A percentile compares a stretch with the other conserved stretches of the same genome.
phyloP scores from a whole-genome alignment of 1,140 invertebrate genomes.

The Cydia splendana region DNA sequence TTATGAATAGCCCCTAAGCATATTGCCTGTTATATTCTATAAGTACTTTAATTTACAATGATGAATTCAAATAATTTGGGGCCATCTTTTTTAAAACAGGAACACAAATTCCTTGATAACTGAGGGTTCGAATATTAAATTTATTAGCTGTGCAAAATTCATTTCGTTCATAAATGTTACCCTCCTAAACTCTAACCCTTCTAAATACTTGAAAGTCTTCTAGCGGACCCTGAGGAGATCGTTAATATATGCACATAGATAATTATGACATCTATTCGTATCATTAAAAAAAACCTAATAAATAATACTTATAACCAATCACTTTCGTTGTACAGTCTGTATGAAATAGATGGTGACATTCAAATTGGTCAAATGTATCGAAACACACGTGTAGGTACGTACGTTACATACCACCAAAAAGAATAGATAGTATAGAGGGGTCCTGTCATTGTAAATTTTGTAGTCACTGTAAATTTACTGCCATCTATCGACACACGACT shows the following conservation, averaged over 20 bases:
- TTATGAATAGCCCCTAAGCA: too few species aligned
- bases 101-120: not conserved
- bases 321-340: too few species aligned
- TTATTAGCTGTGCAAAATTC: slow-evolving; percentile 14
- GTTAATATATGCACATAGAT: slow-evolving; percentile 2
- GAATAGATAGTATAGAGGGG: too few species aligned
- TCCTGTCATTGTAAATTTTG: too few species aligned
- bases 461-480: too few species aligned
- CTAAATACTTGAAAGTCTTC: slow-evolving; percentile 36
- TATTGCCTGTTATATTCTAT: not conserved
- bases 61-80: not conserved
- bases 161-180: not conserved
- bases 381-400: too few species aligned
- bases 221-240: not conserved
- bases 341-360: too few species aligned
- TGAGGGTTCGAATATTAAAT: slow-evolving; percentile 17
- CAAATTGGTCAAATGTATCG: too few species aligned
- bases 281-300: too few species aligned
- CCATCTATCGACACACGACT: too few species aligned
- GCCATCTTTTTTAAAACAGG: not conserved
- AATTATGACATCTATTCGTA: not conserved
- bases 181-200: slow-evolving; percentile 25
- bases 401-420: too few species aligned
- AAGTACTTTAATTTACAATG: not conserved
- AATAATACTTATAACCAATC: too few species aligned